phyloP scores from a whole-genome alignment of 2,888 invertebrate genomes.

The Acronicta leporina region DNA sequence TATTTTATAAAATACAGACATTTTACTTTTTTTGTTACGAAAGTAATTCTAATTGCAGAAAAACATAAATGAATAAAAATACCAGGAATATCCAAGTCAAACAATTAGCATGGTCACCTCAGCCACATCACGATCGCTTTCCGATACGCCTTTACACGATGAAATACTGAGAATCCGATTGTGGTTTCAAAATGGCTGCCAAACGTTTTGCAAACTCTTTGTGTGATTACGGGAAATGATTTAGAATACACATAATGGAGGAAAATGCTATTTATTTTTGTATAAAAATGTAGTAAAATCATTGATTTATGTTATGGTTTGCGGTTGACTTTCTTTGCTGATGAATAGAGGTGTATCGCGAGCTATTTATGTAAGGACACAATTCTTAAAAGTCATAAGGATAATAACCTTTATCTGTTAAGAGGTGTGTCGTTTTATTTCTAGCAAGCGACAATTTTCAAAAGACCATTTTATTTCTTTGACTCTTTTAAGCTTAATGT shows the following conservation, averaged over 20 bases:
- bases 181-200: slow-evolving; percentile 62
- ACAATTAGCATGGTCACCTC: slow-evolving; percentile 24
- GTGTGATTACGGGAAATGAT: slow-evolving; percentile 58
- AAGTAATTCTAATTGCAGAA: no score
- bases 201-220: slow-evolving; percentile 58
- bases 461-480: no score
- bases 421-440: no score
- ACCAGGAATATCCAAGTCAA: slow-evolving; percentile 15
- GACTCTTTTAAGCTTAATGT: no score
- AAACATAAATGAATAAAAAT: not conserved
- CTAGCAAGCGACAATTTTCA: no score
- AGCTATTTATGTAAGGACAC: not conserved
- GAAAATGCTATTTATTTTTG: slow-evolving; percentile 44
- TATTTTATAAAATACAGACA: no score
- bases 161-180: slow-evolving; percentile 76
- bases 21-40: no score
- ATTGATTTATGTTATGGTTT: slow-evolving; percentile 30
- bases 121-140: slow-evolving; percentile 54
- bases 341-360: slow-evolving; percentile 9
- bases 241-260: slow-evolving; percentile 47
- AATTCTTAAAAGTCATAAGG: not conserved
- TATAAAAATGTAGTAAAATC: slow-evolving; percentile 20
- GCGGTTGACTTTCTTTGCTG: slow-evolving; percentile 16
- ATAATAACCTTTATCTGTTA: no score
- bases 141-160: slow-evolving; percentile 53